These are phyloP conservation scores for Adrianichthys oophorus DNA, from an alignment of 2,797 vertebrate genomes.

Conservation along the genomic window DNA sequence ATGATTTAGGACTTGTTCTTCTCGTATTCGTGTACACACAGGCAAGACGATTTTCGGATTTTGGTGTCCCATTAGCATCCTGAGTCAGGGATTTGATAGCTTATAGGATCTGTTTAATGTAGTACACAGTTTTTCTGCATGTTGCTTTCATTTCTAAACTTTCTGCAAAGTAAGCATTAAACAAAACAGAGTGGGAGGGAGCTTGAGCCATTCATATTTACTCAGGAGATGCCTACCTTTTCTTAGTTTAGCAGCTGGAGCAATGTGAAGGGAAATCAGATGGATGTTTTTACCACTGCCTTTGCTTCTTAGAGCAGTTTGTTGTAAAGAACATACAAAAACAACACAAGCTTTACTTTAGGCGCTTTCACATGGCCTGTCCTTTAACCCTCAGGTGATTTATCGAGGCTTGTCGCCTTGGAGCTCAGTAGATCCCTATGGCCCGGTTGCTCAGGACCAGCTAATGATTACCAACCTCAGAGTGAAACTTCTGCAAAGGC, in stretches of 20 bases:
- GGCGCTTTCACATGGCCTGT: background rate
- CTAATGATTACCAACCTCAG: slow-evolving; percentile 92
- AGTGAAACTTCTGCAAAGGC: slow-evolving; percentile 82
- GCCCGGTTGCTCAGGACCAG: slow-evolving; percentile 79
- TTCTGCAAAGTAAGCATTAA: slow-evolving; percentile 17
- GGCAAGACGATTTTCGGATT: background rate
- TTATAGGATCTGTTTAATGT: background rate
- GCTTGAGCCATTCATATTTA: slow-evolving; percentile 22
- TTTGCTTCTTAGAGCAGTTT: slow-evolving; percentile 20
- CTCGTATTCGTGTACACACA: background rate
- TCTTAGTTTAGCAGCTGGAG: slow-evolving; percentile 13
- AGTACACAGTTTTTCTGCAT: background rate
- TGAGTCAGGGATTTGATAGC: background rate
- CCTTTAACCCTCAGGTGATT: slow-evolving; percentile 82
- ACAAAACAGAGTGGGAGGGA: slow-evolving; percentile 6
- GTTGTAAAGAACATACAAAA: too few species aligned
- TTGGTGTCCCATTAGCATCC: background rate
- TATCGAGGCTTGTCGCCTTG: slow-evolving; percentile 86
- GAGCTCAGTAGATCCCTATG: slow-evolving; percentile 84
- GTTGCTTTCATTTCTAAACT: background rate
- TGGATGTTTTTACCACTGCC: slow-evolving; percentile 14
- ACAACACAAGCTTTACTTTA: background rate
- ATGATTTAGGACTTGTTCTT: background rate
- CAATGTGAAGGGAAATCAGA: slow-evolving; percentile 34
- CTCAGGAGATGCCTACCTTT: slow-evolving; percentile 9